Evolutionary conservation across 2,888 invertebrate genomes (phyloP).

Genomic region (Latrodectus elegans): DNA sequence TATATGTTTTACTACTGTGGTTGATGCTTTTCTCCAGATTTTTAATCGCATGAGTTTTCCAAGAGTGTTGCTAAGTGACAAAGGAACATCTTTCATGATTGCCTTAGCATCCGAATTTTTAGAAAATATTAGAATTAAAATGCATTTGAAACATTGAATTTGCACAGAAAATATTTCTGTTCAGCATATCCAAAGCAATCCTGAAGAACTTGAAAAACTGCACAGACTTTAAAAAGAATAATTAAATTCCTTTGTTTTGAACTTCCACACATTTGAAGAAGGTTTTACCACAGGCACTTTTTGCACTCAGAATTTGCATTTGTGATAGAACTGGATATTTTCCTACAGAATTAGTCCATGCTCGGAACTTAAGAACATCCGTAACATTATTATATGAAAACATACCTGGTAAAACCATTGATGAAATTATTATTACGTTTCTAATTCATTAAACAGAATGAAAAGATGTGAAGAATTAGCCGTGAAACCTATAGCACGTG

Average conservation of each 20-base stretch:
- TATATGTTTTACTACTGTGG: neutral
- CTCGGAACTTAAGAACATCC: slow-evolving; percentile 30
- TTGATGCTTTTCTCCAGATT: neutral
- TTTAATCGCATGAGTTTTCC: neutral
- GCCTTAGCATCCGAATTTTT: neutral
- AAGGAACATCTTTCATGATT: slow-evolving; percentile 22
- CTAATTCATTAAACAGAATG: slow-evolving; percentile 9
- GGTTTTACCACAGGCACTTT: slow-evolving; percentile 22
- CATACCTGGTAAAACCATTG: neutral
- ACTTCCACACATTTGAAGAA: slow-evolving; percentile 7
- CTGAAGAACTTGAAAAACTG: slow-evolving; percentile 3
- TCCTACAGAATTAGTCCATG: slow-evolving; percentile 32
- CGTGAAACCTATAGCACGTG: neutral
- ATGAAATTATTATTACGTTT: slow-evolving; percentile 13
- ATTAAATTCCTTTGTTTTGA: slow-evolving; percentile 18
- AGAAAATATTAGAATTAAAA: no score
- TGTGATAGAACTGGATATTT: slow-evolving; percentile 24
- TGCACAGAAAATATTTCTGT: slow-evolving; percentile 6
- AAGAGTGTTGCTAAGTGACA: neutral
- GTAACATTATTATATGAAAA: slow-evolving; percentile 30
- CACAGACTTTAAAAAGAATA: slow-evolving; percentile 21
- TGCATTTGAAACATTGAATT: no score
- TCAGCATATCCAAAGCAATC: slow-evolving; percentile 34
- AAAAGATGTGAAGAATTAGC: slow-evolving; percentile 37
- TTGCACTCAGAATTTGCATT: slow-evolving; percentile 19